Evolutionary conservation across 1,140 invertebrate genomes (phyloP), one percentile per base, ranked within the genome.

Genomic region (Drosophila setifemur): DNA sequence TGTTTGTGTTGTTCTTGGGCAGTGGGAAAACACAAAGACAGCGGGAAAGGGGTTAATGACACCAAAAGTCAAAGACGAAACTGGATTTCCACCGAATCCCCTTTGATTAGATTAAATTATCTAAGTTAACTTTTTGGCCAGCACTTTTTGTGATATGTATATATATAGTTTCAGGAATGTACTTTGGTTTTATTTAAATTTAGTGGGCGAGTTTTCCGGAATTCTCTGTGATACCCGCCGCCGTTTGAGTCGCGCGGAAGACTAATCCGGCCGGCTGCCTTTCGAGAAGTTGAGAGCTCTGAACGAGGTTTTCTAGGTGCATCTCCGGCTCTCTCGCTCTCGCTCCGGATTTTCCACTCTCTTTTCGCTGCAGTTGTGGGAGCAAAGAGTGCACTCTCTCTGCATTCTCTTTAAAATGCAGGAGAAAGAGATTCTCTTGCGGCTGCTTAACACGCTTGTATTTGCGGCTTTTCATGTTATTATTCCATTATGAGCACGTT

Each of bases 181-280:
- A 44, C 48, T 68, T 44, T 57, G 21, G 26, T 28, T 37, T 23
- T 64, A 48, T 63, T 39, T 6, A 45, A 37, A 35, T 61, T 28
- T 12, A 23, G 1, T 49, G 16, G 3, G n/a, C 21, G 12, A 18
- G 21, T 60, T 67, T 52, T 26, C 19, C 44, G 29, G 39, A 19
- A 23, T 37, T 49, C 40, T 25, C 12, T 16, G 11, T 33, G 26
- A 43, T 55, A 67, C 60, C 70, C 70, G 70, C 71, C 60, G 33
- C 44, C 66, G 71, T 58, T 72, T 67, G 66, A 79, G 81, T 85
- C 81, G 81, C 79, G 71, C 64, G 71, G 66, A 60, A 79, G 74
- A 85, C 79, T 85, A 73, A 85, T 78, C 48, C 79, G 74, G 71
- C 81, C 70, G 74, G 74, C 48, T 37, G 43, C 18, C 25, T 40